A percentile compares a stretch with the other conserved stretches of the same genome.
Evolutionary conservation across 92 coral and sea anemone genomes (phyloP).

Genomic region (Parazoanthus atlanticus): DNA sequence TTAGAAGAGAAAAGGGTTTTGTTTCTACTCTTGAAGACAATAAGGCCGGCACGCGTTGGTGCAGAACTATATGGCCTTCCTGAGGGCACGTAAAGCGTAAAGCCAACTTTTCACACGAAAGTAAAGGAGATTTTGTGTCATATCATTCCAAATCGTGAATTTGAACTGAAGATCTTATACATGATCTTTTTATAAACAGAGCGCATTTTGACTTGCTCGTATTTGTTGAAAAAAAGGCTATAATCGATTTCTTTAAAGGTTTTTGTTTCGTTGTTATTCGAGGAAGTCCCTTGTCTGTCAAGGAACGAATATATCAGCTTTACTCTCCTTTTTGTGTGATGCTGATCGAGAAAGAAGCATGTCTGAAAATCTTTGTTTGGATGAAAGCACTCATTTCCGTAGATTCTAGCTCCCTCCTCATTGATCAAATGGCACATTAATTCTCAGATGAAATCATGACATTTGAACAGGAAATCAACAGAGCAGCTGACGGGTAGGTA

Average conservation of each 20-base stretch:
- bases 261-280: neutral
- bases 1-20: conserved; percentile 14
- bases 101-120: neutral
- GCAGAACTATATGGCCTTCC: neutral
- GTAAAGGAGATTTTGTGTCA: neutral
- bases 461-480: conserved; percentile 33
- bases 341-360: neutral
- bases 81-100: neutral
- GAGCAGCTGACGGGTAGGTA: conserved; percentile 13
- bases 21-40: neutral
- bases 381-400: conserved; percentile 12
- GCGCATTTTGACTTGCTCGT: neutral
- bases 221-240: neutral
- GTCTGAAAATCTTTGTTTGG: neutral
- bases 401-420: neutral
- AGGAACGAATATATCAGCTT: neutral
- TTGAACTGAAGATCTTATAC: neutral
- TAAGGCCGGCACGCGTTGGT: conserved; percentile 22
- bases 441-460: conserved; percentile 38
- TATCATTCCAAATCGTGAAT: neutral
- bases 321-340: neutral
- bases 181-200: neutral
- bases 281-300: neutral
- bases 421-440: conserved; percentile 20
- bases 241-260: conserved; percentile 45